These are phyloP conservation scores for Dufourea novaeangliae DNA, from an alignment of 1,140 invertebrate genomes.

Conservation along the genomic window DNA sequence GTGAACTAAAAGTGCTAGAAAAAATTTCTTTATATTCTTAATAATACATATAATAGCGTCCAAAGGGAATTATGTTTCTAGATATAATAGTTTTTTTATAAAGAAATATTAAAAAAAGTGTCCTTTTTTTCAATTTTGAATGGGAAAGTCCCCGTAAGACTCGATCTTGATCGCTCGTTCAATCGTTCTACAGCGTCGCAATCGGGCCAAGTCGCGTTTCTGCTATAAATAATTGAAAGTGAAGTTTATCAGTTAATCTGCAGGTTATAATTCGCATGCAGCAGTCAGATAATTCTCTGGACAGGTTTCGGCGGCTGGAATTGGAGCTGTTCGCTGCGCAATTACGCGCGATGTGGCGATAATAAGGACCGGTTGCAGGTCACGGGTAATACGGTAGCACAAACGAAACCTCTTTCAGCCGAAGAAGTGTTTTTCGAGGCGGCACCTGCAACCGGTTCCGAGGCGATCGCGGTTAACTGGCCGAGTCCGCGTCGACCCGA, in stretches of 20 bases:
- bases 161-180: not conserved
- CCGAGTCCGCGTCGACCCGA: constrained; percentile 56
- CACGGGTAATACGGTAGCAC: constrained; percentile 1
- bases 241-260: not conserved
- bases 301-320: not conserved
- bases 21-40: no score
- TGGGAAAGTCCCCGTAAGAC: no score
- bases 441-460: constrained; percentile 77
- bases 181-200: not conserved
- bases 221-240: not conserved
- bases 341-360: constrained; percentile 26
- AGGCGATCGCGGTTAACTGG: constrained; percentile 75
- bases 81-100: no score
- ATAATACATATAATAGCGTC: no score
- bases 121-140: no score
- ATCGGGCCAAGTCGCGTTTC: not conserved
- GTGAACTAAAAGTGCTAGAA: no score
- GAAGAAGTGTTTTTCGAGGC: constrained; percentile 29
- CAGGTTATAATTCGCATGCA: no score
- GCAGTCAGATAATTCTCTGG: not conserved
- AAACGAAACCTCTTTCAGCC: constrained; percentile 14
- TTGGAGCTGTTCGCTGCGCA: not conserved
- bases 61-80: no score
- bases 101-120: no score
- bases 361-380: constrained; percentile 1